Evolutionary conservation across 2,888 invertebrate species (phyloP), one percentile per base, ranked within the genome.

Genomic region (Drosophila neotestacea): DNA sequence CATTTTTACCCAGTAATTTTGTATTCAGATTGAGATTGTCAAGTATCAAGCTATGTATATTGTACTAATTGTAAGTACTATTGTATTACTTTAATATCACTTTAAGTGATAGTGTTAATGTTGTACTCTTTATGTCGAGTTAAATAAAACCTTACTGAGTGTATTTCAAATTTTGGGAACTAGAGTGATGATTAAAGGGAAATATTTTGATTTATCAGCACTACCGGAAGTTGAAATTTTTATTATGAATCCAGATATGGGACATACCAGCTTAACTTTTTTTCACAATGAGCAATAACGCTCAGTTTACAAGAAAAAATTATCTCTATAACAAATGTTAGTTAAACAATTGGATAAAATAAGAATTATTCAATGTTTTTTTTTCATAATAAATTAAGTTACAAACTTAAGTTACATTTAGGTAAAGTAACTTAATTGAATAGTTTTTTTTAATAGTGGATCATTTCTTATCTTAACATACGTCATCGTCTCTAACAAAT

Each of bases 181-280:
- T 10, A 6, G 4, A 11, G 6, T 28, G 28, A 0, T 13, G 51
- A 51, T 51, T 39, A 38, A 6, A 4, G 1, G 5, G 13, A 13
- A 39, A 13, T 39, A 7, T 47, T 47, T 30, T 2, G n/a, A 13
- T 10, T 52, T 52, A 52, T 52, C 38, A 52, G 28, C 51, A 28
- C 28, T 13, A 39, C 51, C 27, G 51, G 38, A 39, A 39, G 51
- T 39, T 34, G 2, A 3, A 28, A 28, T 9, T 50, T 50, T 4
- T 11, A 5, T 10, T 11, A 22, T 22, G 32, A n/a, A 27, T 38
- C 9, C 51, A 11, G 44, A 27, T 1, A 11, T 9, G 13, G 34
- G 9, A 4, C 10, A 0, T 10, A 36, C 0, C 36, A 36, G 36
- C 9, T 9, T 9, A 11, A 7, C 7, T 30, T 30, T 30, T 6